Evolutionary conservation across 2,797 vertebrate genomes (phyloP), one percentile per base, ranked within the genome.

Genomic region (Synanceia verrucosa): DNA sequence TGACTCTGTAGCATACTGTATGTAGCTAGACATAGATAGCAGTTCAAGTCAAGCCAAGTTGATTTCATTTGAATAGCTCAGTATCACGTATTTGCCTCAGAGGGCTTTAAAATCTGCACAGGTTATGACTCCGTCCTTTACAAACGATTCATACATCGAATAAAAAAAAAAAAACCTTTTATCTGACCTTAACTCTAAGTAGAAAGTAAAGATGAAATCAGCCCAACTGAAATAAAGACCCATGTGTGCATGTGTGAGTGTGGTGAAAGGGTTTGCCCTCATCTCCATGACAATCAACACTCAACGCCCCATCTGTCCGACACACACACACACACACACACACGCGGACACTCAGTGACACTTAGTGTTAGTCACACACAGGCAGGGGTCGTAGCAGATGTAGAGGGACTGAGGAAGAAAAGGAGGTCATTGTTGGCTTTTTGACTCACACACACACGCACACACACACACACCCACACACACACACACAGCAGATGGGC

Each of bases 271-370:
- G 86, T 84, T 78, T 82, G 19, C 69, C 71, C 83, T 89, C 83
- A 92, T 94, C 91, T 91, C 89, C 89, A 83, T 91, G 66, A 93
- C 82, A 90, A 89, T 90, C 57, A 62, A 21, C 76, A 58, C 65
- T 88, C 70, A 29, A 66, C 34, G 21, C 71, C 90, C 89, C 85
- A 88, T 89, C 83, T 89, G 85, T 88, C 79, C 72, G 67, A 70
- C 82, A 83, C 73, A 64, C 66, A 76, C 67, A 68, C 61, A 51
- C 44, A 51, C 71, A 51, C 61, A 61, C 68, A 59, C 60, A 70
- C 77, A 70, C 57, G 65, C 55, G 48, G 66, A 65, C 73, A 31
- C 73, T 43, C 39, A 48, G 65, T 75, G 84, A 89, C 85, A 50
- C 23, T 63, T 50, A 28, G 29, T 65, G 86, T 89, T 89, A 86